These are phyloP conservation scores for Protobothrops mucrosquamatus DNA, from an alignment of 2,113 vertebrate species.

Conservation along the genomic window DNA sequence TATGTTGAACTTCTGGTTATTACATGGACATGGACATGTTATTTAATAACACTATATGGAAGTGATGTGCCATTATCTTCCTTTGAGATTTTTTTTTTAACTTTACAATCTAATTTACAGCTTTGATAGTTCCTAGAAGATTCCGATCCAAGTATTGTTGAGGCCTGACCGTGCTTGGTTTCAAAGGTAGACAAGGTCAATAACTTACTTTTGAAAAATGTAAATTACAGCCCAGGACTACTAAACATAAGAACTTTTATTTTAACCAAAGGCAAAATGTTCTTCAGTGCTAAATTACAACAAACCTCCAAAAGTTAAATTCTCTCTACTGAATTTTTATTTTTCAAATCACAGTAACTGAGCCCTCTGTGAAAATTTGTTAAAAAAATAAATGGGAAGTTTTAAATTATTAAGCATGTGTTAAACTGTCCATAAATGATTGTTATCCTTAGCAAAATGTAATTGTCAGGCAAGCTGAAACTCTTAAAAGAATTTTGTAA, in stretches of 20 bases:
- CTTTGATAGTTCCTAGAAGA: neutral
- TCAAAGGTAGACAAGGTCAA: neutral
- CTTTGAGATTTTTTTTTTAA: neutral
- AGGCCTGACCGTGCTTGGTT: neutral
- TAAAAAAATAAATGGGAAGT: conserved; percentile 33
- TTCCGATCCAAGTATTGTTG: neutral
- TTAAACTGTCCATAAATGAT: conserved; percentile 43
- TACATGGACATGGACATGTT: neutral
- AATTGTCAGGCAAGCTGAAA: conserved; percentile 39
- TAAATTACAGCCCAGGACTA: neutral
- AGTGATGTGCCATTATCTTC: neutral
- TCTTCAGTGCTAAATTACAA: neutral
- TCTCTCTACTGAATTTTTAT: conserved; percentile 12
- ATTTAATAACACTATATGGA: neutral
- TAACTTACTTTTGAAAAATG: conserved; percentile 2
- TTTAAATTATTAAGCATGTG: conserved; percentile 36
- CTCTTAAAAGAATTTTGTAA: conserved; percentile 46
- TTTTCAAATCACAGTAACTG: conserved; percentile 12
- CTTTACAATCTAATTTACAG: neutral
- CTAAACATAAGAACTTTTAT: neutral
- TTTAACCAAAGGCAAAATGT: conserved; percentile 18
- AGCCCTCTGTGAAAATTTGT: conserved; percentile 22
- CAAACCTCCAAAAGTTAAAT: neutral
- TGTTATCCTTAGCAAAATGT: conserved; percentile 24
- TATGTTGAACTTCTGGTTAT: neutral